These are phyloP conservation scores for Aythya baeri DNA, from an alignment of 2,113 vertebrate genomes.

Conservation along the genomic window DNA sequence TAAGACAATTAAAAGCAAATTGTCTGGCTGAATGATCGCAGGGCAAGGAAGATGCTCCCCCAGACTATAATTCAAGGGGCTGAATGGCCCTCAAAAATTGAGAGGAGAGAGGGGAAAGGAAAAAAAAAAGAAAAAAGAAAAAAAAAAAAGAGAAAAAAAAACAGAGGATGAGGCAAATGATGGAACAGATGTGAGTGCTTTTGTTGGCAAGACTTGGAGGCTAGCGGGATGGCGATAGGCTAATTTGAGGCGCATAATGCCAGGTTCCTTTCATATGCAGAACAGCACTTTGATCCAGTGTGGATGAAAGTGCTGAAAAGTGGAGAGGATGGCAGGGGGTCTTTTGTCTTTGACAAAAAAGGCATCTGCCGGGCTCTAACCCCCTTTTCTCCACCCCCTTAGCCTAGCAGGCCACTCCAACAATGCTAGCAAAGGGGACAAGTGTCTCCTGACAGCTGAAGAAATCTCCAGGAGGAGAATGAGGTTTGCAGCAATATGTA, in stretches of 20 bases:
- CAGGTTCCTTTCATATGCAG: constrained; percentile 82
- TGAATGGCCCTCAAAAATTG: constrained; percentile 79
- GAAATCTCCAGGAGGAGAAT: constrained; percentile 63
- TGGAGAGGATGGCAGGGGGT: constrained; percentile 74
- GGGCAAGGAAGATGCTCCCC: constrained; percentile 58
- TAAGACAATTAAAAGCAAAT: constrained; percentile 58
- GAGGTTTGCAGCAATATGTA: constrained; percentile 32
- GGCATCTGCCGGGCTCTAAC: constrained; percentile 86
- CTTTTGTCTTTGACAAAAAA: constrained; percentile 90
- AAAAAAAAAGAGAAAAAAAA: background rate
- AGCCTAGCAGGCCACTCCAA: constrained; percentile 60
- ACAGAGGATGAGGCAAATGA: constrained; percentile 69
- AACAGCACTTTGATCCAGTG: constrained; percentile 79
- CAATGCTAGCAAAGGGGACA: constrained; percentile 77
- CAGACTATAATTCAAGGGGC: constrained; percentile 81
- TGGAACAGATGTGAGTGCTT: constrained; percentile 78
- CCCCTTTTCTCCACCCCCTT: constrained; percentile 64
- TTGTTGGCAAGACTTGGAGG: constrained; percentile 74
- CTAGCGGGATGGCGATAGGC: constrained; percentile 73
- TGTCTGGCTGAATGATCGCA: constrained; percentile 41
- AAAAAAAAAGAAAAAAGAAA: background rate
- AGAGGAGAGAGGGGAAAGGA: constrained; percentile 13
- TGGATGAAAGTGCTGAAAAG: constrained; percentile 80
- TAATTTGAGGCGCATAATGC: constrained; percentile 78
- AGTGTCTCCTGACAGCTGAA: constrained; percentile 75